Evolutionary conservation across 2,888 invertebrate species (phyloP).

Genomic region (Fissipunctia ypsillon): DNA sequence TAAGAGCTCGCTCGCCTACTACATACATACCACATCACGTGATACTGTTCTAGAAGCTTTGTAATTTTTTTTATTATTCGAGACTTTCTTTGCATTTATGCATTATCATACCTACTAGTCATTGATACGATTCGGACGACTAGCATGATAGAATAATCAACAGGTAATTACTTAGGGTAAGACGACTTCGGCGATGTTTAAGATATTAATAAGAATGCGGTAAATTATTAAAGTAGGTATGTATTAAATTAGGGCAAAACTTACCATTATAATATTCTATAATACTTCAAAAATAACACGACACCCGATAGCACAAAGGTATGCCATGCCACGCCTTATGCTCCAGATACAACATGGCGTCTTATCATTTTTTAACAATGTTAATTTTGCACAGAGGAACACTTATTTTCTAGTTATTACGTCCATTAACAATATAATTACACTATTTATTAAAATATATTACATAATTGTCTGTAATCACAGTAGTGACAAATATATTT

Average conservation of each 20-base stretch:
- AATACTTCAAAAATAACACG: constrained; percentile 75
- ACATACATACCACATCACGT: constrained; percentile 42
- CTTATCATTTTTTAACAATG: constrained; percentile 71
- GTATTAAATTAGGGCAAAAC: constrained; percentile 68
- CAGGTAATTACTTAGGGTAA: not conserved
- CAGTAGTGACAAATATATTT: constrained; percentile 46
- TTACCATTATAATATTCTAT: constrained; percentile 83
- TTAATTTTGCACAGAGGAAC: constrained; percentile 68
- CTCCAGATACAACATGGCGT: constrained; percentile 84
- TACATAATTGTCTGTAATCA: constrained; percentile 59
- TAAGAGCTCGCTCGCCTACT: not conserved
- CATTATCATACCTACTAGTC: not conserved
- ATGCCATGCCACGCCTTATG: constrained; percentile 84
- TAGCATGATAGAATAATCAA: not conserved
- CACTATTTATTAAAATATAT: constrained; percentile 64
- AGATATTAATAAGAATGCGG: not conserved
- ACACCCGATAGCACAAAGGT: constrained; percentile 72
- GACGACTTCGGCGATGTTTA: not conserved
- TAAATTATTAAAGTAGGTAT: constrained; percentile 39
- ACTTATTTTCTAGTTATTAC: constrained; percentile 70
- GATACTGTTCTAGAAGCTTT: constrained; percentile 48
- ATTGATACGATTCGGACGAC: not conserved
- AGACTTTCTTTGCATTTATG: not conserved
- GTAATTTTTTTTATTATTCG: not conserved
- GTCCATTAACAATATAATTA: constrained; percentile 66